Evolutionary conservation across 2,888 invertebrate genomes (phyloP), one percentile per base, ranked within the genome.

Genomic region (Polia nebulosa): DNA sequence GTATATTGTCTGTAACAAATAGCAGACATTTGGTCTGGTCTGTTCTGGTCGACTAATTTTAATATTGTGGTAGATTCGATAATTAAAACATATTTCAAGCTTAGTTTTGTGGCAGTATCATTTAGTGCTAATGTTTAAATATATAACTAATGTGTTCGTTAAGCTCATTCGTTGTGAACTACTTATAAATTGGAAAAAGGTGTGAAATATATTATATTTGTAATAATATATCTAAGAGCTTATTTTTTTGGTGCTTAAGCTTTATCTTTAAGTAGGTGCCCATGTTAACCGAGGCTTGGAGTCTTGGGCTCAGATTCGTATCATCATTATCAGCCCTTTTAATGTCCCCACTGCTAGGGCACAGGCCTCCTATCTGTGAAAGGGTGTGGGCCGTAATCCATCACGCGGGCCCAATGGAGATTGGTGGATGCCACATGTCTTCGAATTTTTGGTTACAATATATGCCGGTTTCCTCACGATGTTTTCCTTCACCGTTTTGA

Each of bases 71-170:
- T 60, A 45, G 15, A 32, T 55, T 68, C 45, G 34, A 41, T 52
- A 36, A 62, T 67, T 66, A 70, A 63, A 65, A 45, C 52, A 79
- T 66, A 41, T 62, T 66, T 70, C 39, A 63, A 55, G 17, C 53
- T 65, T 41, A 17, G n/a, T 25, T 57, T 39, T 45, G 9, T 63
- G 36, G 2, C 51, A 63, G 25, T 20, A 49, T 34, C n/a, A 51
- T 65, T 62, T n/a, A n/a, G n/a, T n/a, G n/a, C n/a, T n/a, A n/a
- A n/a, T n/a, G n/a, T n/a, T n/a, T n/a, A n/a, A n/a, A n/a, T n/a
- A n/a, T n/a, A 29, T 44, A n/a, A 58, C 25, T 44, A 73, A 72
- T 72, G 29, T 6, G 20, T 63, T 63, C 36, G 3, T 41, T 56
- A 51, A 39, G 2, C 55, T 45, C 22, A 17, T 60, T 22, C 9